A percentile compares a stretch with the other conserved stretches of the same genome.
Evolutionary conservation across 23 tunicate species (phyloP).

Genomic region (Clavelina lepadiformis): DNA sequence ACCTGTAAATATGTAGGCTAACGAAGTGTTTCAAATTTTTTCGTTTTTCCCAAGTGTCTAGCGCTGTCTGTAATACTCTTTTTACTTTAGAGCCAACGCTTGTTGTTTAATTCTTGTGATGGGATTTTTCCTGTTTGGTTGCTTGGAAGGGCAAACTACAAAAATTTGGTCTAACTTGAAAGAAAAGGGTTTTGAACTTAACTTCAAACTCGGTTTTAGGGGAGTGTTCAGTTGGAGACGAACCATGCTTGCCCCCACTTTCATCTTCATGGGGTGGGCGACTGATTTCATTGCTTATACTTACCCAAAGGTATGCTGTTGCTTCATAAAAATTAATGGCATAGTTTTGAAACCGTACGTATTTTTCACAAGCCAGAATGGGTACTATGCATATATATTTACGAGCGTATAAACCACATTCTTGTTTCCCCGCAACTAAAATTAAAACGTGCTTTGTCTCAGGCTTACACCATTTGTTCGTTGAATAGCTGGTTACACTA

Average conservation of each 20-base stretch:
- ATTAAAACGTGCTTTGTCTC: not conserved
- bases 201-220: slow-evolving; percentile 40
- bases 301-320: slow-evolving; percentile 28
- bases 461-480: slow-evolving; percentile 38
- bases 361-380: too few relatives aligned
- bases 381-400: not conserved
- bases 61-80: too few relatives aligned
- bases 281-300: slow-evolving; percentile 33
- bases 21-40: too few relatives aligned
- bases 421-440: not conserved
- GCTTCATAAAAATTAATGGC: too few relatives aligned
- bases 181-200: slow-evolving; percentile 40
- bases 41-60: too few relatives aligned
- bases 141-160: slow-evolving; percentile 47
- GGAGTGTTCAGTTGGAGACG: slow-evolving; percentile 41
- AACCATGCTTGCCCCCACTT: slow-evolving; percentile 33
- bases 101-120: slow-evolving; percentile 21
- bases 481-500: slow-evolving; percentile 28
- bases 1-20: too few relatives aligned
- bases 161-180: slow-evolving; percentile 31
- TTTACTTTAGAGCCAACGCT: slow-evolving; percentile 22
- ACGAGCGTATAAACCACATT: not conserved
- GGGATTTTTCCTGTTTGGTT: slow-evolving; percentile 29
- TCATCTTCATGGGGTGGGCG: slow-evolving; percentile 42
- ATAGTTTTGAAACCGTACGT: too few relatives aligned